phyloP scores from a whole-genome alignment of 2,113 vertebrate genomes.

The Cynopterus brachyotis region DNA sequence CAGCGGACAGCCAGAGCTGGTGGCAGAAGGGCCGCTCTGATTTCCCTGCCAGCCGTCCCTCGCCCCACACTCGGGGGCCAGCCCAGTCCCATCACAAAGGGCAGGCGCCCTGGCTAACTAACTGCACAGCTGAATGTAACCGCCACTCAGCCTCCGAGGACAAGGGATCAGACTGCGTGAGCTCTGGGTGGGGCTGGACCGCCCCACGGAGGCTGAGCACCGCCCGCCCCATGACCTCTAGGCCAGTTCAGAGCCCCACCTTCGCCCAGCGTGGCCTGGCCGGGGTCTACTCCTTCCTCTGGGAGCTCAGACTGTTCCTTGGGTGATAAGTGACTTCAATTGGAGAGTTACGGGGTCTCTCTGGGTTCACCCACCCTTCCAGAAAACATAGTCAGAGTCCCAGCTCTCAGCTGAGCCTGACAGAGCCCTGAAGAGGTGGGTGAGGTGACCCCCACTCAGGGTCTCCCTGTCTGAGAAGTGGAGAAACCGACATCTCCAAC shows the following conservation, averaged over 20 bases:
- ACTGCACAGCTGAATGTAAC: slow-evolving; percentile 38
- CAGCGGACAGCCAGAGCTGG: background rate
- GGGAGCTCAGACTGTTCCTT: background rate
- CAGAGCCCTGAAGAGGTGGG: background rate
- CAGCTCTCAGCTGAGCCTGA: background rate
- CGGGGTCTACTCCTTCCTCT: background rate
- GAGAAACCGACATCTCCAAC: background rate
- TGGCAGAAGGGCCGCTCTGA: slow-evolving; percentile 3
- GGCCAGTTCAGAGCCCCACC: fast-evolving
- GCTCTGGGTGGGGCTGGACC: background rate
- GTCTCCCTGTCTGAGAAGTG: fast-evolving
- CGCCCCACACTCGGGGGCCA: slow-evolving; percentile 60
- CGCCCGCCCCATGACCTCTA: fast-evolving
- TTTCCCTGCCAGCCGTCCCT: slow-evolving; percentile 58
- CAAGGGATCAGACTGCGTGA: background rate
- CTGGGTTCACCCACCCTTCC: background rate
- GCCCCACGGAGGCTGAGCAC: background rate
- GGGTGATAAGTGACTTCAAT: fast-evolving
- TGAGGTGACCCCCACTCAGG: too few species aligned
- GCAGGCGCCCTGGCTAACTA: background rate
- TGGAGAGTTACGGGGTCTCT: background rate
- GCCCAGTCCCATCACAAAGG: slow-evolving; percentile 47
- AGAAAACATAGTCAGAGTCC: background rate
- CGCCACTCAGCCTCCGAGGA: fast-evolving
- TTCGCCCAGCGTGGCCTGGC: fast-evolving